Percentiles rank a stretch among this genome's conserved stretches.
phyloP scores from a whole-genome alignment of 2,888 invertebrate species.

The Troides aeacus region DNA sequence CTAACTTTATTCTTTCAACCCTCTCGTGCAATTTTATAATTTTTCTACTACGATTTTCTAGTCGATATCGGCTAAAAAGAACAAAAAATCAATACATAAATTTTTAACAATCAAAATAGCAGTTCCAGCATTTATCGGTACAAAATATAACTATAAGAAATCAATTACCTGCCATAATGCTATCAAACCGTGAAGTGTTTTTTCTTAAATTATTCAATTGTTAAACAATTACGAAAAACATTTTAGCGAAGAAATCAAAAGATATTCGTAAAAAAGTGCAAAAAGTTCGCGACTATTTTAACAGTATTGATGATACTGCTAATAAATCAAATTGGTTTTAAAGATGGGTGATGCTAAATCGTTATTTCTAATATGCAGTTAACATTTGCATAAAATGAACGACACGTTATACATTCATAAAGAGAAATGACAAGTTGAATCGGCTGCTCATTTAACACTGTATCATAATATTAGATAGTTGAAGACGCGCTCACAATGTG shows the following conservation, averaged over 20 bases:
- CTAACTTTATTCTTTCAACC: no score
- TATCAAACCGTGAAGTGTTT: conserved; percentile 11
- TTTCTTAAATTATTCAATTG: background rate
- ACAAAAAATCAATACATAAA: background rate
- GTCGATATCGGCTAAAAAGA: background rate
- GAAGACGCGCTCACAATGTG: conserved; percentile 39
- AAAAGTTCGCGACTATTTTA: background rate
- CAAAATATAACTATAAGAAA: background rate
- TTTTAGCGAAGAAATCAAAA: background rate
- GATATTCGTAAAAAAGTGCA: background rate
- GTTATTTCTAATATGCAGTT: no score
- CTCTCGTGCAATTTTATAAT: no score
- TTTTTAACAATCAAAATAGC: background rate
- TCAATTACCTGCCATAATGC: conserved; percentile 7
- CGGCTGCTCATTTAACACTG: conserved; percentile 57
- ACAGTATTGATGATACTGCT: no score
- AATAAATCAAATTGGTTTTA: no score
- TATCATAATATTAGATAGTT: conserved; percentile 61
- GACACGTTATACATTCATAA: conserved; percentile 17
- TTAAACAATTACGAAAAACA: background rate
- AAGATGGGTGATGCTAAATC: no score
- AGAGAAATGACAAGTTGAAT: conserved; percentile 35
- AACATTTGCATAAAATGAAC: no score
- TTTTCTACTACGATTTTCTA: background rate
- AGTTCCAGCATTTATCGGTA: background rate